Conservation (phyloP, 2,888 invertebrate genomes). For the Heliconius sara region DNA sequence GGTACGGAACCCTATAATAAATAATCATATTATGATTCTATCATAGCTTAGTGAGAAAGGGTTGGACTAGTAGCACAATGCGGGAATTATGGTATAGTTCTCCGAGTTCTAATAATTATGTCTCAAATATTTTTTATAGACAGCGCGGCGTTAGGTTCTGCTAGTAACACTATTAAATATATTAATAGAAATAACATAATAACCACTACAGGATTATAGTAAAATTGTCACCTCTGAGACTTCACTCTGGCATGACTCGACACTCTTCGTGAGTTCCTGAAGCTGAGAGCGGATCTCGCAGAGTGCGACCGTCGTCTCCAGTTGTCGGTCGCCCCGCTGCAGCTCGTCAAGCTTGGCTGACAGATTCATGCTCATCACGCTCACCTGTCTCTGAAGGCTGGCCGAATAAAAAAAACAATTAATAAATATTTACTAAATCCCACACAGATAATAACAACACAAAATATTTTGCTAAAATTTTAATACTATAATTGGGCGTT, state of each 20-base stretch:
- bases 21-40: neutral
- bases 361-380: slow-evolving; percentile 98
- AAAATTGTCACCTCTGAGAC: slow-evolving; percentile 90
- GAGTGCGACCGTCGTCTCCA: slow-evolving; percentile 96
- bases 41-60: neutral
- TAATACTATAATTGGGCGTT: neutral
- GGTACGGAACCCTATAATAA: no score
- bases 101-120: neutral
- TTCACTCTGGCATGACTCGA: slow-evolving; percentile 97
- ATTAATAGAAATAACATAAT: neutral
- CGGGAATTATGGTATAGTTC: neutral
- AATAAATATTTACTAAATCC: neutral
- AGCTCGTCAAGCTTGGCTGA: slow-evolving; percentile 97
- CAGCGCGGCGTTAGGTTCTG: neutral
- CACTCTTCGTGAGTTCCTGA: slow-evolving; percentile 96
- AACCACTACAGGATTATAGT: neutral
- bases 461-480: neutral
- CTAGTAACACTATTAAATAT: neutral
- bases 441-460: neutral
- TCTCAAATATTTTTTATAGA: neutral
- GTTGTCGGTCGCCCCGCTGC: slow-evolving; percentile 94
- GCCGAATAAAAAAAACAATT: neutral
- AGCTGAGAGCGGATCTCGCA: slow-evolving; percentile 96
- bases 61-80: neutral
- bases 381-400: slow-evolving; percentile 98